Conservation (phyloP, 2,113 vertebrate species). For the Rhineura floridana region DNA sequence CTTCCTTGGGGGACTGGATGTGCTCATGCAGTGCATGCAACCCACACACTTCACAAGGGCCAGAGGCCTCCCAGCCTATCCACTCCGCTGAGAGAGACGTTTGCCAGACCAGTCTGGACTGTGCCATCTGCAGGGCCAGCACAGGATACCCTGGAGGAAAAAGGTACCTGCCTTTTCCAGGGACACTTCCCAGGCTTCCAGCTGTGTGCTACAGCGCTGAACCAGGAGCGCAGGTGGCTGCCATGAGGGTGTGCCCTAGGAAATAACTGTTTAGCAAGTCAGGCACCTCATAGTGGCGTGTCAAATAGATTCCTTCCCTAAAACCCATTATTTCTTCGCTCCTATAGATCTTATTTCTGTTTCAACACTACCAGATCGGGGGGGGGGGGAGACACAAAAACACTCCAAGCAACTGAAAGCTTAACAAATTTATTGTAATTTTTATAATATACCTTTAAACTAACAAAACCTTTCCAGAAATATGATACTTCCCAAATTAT, state of each 20-base stretch:
- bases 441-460: too few species aligned
- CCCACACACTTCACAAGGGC: not conserved
- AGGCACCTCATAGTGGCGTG: not conserved
- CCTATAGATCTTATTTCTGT: not conserved
- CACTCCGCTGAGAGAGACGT: not conserved
- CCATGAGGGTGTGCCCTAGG: conserved; percentile 12
- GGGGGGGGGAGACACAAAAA: not conserved
- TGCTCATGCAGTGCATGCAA: not conserved
- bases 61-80: not conserved
- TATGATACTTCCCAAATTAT: conserved; percentile 19
- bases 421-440: too few species aligned
- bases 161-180: conserved; percentile 31
- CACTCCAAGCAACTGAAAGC: not conserved
- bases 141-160: conserved; percentile 9
- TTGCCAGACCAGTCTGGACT: not conserved
- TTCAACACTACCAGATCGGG: not conserved
- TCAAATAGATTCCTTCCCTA: not conserved
- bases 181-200: conserved; percentile 34
- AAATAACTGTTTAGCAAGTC: conserved; percentile 10
- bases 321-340: not conserved
- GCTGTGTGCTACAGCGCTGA: conserved; percentile 27
- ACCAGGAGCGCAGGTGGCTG: conserved; percentile 15
- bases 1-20: not conserved
- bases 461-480: conserved; percentile 36
- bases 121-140: not conserved